A percentile compares a stretch with the other conserved stretches of the same genome.
phyloP scores from a whole-genome alignment of 1,140 invertebrate species.

The Drosophila chauvacae region DNA sequence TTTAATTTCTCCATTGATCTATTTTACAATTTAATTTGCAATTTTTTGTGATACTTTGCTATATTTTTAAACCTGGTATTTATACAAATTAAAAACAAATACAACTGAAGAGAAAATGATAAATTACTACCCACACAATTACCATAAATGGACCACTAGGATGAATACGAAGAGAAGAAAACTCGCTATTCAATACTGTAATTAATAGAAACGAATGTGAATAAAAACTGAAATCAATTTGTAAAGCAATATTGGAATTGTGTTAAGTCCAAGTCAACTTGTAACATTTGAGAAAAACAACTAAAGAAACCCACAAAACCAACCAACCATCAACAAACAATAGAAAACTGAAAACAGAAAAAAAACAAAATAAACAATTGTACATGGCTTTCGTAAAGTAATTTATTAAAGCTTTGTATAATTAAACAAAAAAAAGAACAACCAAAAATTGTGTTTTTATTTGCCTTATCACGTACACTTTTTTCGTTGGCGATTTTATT shows the following conservation, averaged over 20 bases:
- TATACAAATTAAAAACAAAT: constrained; percentile 55
- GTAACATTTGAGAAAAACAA: constrained; percentile 64
- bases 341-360: constrained; percentile 37
- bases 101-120: constrained; percentile 51
- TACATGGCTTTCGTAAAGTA: constrained; percentile 74
- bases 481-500: constrained; percentile 36
- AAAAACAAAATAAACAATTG: constrained; percentile 70
- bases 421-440: constrained; percentile 68
- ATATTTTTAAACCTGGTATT: constrained; percentile 78
- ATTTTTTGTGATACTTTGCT: constrained; percentile 83
- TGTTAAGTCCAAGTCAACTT: constrained; percentile 69
- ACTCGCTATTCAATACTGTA: constrained; percentile 53
- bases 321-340: constrained; percentile 64
- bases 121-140: constrained; percentile 30
- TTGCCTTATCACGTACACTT: constrained; percentile 38
- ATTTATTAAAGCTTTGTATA: constrained; percentile 80
- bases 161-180: constrained; percentile 39
- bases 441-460: constrained; percentile 66
- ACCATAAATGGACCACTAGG: constrained; percentile 42
- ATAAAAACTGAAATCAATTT: constrained; percentile 47
- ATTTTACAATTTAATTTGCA: constrained; percentile 82
- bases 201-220: constrained; percentile 41
- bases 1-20: constrained; percentile 73
- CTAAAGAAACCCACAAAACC: constrained; percentile 42
- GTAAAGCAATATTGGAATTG: constrained; percentile 75